Evolutionary conservation across 2,888 invertebrate genomes (phyloP), one percentile per base, ranked within the genome.

Genomic region (Operophtera brumata): DNA sequence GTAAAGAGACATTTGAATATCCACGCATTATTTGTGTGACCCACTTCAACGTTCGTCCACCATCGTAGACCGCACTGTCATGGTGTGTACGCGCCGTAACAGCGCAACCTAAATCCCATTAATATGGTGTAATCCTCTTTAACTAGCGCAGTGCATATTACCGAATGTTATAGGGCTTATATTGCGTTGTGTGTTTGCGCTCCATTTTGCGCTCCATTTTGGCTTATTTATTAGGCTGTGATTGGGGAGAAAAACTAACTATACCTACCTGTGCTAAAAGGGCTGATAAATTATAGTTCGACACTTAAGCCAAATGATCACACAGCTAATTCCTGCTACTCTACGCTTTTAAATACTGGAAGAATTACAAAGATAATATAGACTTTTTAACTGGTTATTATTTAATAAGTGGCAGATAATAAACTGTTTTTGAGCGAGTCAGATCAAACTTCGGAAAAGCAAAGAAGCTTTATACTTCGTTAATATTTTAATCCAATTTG

Each of bases 41-140:
- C n/a, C n/a, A n/a, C n/a, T n/a, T n/a, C n/a, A n/a, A n/a, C n/a
- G n/a, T n/a, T n/a, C n/a, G n/a, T n/a, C n/a, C n/a, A n/a, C n/a
- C n/a, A n/a, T n/a, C n/a, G n/a, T n/a, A n/a, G n/a, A n/a, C n/a
- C n/a, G n/a, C n/a, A 54, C 48, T 54, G 35, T 54, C 37, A 37
- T 37, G 32, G 44, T 57, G 47, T 52, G 45, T 45, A 57, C 37
- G 45, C 37, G 11, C 48, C 52, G 42, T 36, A 36, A 40, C 39
- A 49, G 44, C 47, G 26, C 54, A 44, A 39, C 54, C 74, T 66
- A 67, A 77, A 74, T 73, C 73, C 77, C 78, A 82, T 84, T 83
- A 83, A 82, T 82, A 78, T 74, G 52, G 64, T 67, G 73, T 86
- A 85, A 86, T 83, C 86, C 80, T 65, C 75, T 81, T 76, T 78